phyloP scores from a whole-genome alignment of 2,888 invertebrate species.

The Caenorhabditis becei region DNA sequence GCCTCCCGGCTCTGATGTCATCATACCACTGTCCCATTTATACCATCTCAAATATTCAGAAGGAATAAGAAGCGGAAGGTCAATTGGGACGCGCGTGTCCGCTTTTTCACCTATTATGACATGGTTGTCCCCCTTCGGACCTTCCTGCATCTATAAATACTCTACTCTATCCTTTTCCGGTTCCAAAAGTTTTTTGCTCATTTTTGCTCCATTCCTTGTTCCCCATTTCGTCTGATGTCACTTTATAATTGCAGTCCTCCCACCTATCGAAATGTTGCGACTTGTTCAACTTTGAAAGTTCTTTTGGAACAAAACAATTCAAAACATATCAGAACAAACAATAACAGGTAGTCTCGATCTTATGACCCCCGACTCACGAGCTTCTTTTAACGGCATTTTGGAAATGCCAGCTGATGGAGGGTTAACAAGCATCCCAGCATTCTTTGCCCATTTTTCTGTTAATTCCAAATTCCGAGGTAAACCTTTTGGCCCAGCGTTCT shows the following conservation, averaged over 20 bases:
- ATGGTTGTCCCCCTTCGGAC: conserved; percentile 11
- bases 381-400: not conserved
- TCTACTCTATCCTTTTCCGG: conserved; percentile 4
- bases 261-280: conserved; percentile 28
- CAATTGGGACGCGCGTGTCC: not conserved
- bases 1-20: not conserved
- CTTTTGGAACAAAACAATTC: not conserved
- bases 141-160: conserved; percentile 28
- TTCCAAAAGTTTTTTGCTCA: not conserved
- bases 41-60: conserved; percentile 30
- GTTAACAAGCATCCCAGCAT: not conserved
- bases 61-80: conserved; percentile 4
- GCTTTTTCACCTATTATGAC: conserved; percentile 19
- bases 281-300: not conserved
- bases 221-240: conserved; percentile 33
- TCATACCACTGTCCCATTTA: conserved; percentile 29
- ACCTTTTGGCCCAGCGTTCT: not conserved
- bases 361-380: not conserved
- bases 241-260: not conserved
- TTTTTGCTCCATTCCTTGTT: conserved; percentile 12
- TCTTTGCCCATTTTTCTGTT: not conserved
- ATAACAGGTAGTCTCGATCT: not conserved
- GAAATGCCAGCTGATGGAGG: conserved; percentile 5
- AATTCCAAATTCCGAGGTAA: not conserved
- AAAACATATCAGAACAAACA: not conserved